Evolutionary conservation across 2,797 vertebrate species (phyloP).

Genomic region (Thunnus albacares): DNA sequence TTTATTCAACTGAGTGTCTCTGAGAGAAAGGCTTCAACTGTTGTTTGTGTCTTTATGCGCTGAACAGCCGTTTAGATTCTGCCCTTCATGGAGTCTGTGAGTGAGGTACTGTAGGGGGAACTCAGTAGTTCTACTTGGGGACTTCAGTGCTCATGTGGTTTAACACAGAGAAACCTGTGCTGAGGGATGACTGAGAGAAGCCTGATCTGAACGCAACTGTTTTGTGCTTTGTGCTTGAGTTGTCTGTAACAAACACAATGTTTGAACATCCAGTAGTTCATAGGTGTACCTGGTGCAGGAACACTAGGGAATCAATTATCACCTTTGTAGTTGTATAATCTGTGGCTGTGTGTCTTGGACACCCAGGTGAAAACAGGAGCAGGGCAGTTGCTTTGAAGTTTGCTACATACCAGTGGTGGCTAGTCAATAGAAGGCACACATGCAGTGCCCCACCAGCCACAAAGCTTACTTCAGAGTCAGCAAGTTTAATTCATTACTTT

Average conservation of each 20-base stretch:
- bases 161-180: neutral
- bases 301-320: neutral
- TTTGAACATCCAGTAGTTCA: neutral
- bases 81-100: neutral
- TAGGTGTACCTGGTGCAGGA: neutral
- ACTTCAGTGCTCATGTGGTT: no score
- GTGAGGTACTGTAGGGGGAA: neutral
- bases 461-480: no score
- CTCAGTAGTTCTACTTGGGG: neutral
- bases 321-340: neutral
- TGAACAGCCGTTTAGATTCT: neutral
- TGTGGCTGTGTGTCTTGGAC: neutral
- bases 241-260: neutral
- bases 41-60: constrained; percentile 18
- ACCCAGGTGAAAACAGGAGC: no score
- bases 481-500: no score
- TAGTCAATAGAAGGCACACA: no score
- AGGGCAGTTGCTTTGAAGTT: neutral
- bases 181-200: neutral
- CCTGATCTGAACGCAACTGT: constrained; percentile 1
- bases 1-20: neutral
- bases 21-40: constrained; percentile 13
- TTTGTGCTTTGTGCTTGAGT: neutral
- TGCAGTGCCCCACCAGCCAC: no score
- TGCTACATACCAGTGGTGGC: neutral